Evolutionary conservation across 1,140 invertebrate genomes (phyloP), one percentile per base, ranked within the genome.

Genomic region (Lordiphosa mommai): DNA sequence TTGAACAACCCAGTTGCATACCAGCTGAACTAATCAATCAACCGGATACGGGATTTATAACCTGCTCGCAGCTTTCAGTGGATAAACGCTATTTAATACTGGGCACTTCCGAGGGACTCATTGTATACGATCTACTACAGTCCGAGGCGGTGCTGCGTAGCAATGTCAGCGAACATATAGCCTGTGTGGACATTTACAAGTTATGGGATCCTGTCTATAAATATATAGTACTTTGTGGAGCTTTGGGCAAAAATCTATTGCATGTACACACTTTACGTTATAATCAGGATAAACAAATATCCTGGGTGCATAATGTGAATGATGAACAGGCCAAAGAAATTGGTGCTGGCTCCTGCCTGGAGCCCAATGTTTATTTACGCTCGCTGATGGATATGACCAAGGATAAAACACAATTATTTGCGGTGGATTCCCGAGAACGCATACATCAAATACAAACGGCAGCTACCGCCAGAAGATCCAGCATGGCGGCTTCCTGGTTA

Each of bases 141-240:
- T 59, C 52, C 0, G 14, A 59, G 9, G 32, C 55, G 10, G 55
- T 82, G 1, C 48, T 87, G 13, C 65, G 68, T 1, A 86, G 79
- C 43, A 89, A 76, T 60, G 61, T 89, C 7, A 88, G 87, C 41
- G 87, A 89, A 13, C 50, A 65, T 2, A 87, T 89, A 27, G 52
- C 58, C 3, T 87, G 86, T 27, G 52, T 89, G 30, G 88, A 89
- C 52, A 53, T 88, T 4, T 86, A 74, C 32, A 40, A 67, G 36
- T 13, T 88, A 2, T 51, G 27, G 8, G 51, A 67, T 37, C 38
- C 66, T 1, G 47, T 52, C 2, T 69, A 58, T 20, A 86, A 88
- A 50, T 88, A 88, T 17, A 70, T 89, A 12, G 60, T 89, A 3
- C 36, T 87, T 0, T 88, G 86, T 12, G 87, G 85, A 1, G 63